These are phyloP conservation scores for Hirtodrosophila confusa DNA, from an alignment of 2,888 invertebrate species.

Conservation along the genomic window DNA sequence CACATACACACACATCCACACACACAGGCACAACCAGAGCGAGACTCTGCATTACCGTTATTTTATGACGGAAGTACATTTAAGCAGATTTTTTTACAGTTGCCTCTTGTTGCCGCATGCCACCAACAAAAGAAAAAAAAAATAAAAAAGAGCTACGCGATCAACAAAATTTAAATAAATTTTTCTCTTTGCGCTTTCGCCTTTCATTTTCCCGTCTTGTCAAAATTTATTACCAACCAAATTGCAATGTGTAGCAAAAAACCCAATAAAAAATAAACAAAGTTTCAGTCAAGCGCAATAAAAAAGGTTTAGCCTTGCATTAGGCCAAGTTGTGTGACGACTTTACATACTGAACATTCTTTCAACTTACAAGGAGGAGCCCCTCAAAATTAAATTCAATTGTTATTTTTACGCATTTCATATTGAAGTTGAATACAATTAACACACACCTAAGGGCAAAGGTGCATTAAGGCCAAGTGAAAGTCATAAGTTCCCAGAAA, in stretches of 20 bases:
- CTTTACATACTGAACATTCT: background rate
- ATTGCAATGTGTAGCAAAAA: constrained; percentile 40
- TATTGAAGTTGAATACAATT: constrained; percentile 77
- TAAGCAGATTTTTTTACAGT: constrained; percentile 67
- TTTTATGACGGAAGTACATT: constrained; percentile 79
- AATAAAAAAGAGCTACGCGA: constrained; percentile 35
- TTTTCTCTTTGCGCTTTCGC: constrained; percentile 43
- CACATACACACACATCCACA: constrained; percentile 19
- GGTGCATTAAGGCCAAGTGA: constrained; percentile 48
- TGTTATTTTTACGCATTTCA: constrained; percentile 40
- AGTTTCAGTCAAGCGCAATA: constrained; percentile 34
- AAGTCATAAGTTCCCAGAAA: constrained; percentile 64
- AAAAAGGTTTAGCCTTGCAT: constrained; percentile 43
- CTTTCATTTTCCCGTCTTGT: constrained; percentile 59
- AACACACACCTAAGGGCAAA: constrained; percentile 33
- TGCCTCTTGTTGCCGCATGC: constrained; percentile 30
- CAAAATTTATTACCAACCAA: constrained; percentile 70
- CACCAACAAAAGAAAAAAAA: constrained; percentile 24
- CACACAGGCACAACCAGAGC: constrained; percentile 15
- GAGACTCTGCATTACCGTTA: constrained; percentile 70
- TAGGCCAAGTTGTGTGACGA: constrained; percentile 31
- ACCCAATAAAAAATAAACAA: constrained; percentile 27
- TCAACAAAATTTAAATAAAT: constrained; percentile 70
- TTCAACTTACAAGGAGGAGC: background rate
- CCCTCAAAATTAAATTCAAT: constrained; percentile 12